phyloP scores from a whole-genome alignment of 1,140 invertebrate species.

The Drosophila virilis region DNA sequence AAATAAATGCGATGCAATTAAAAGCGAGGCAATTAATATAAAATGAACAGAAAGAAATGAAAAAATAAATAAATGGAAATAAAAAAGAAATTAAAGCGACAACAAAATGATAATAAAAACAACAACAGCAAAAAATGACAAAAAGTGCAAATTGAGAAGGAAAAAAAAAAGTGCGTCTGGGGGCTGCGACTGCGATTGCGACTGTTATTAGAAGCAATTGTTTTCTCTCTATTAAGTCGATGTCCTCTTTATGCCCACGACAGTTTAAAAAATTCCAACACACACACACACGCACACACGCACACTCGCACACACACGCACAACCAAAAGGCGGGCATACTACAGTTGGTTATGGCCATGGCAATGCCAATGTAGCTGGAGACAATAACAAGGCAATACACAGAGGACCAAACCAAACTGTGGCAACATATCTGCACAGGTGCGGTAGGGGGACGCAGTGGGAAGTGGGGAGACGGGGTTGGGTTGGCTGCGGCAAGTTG shows the following conservation, averaged over 20 bases:
- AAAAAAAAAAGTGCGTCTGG: constrained; percentile 37
- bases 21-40: constrained; percentile 68
- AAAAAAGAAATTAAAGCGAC: constrained; percentile 72
- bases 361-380: constrained; percentile 46
- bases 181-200: constrained; percentile 2
- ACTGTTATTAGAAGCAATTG: constrained; percentile 78
- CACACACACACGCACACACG: constrained; percentile 27
- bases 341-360: constrained; percentile 49
- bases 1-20: constrained; percentile 24
- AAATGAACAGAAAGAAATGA: constrained; percentile 7
- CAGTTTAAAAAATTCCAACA: constrained; percentile 80
- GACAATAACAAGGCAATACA: constrained; percentile 82
- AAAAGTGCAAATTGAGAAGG: constrained; percentile 28
- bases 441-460: constrained; percentile 13
- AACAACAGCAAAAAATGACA: neutral
- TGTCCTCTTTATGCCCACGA: constrained; percentile 82
- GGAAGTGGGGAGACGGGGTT: neutral
- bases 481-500: constrained; percentile 39
- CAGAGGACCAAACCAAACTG: constrained; percentile 66
- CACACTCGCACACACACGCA: constrained; percentile 8
- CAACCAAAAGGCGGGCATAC: constrained; percentile 33
- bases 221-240: constrained; percentile 83
- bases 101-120: no score
- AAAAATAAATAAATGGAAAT: constrained; percentile 28
- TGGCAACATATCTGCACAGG: constrained; percentile 35